Conservation (phyloP, 2,113 vertebrate species). For the Calyptomena viridis region DNA sequence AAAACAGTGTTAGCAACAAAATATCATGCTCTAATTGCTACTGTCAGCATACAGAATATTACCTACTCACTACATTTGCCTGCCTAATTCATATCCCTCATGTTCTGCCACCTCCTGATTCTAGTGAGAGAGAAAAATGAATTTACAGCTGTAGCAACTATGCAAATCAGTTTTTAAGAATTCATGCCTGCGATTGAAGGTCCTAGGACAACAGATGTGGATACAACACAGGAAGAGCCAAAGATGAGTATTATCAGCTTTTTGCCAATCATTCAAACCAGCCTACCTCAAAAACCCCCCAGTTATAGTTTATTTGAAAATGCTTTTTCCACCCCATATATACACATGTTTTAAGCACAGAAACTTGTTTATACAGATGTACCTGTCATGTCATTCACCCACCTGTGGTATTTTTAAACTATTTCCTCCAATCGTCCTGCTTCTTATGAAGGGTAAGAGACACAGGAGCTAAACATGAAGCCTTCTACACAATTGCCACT, state of each 20-base stretch:
- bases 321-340: neutral
- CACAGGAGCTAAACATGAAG: too few species aligned
- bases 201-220: neutral
- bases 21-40: neutral
- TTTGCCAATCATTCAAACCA: neutral
- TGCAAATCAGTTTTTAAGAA: neutral
- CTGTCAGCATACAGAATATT: neutral
- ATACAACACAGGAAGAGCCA: neutral
- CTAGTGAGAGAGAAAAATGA: neutral
- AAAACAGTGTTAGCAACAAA: neutral
- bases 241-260: neutral
- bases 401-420: too few species aligned
- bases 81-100: neutral
- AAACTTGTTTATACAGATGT: too few species aligned
- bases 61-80: too few species aligned
- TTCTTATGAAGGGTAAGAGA: too few species aligned
- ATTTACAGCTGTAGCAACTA: neutral
- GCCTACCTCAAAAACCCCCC: neutral
- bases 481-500: too few species aligned
- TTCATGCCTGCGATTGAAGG: neutral
- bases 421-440: too few species aligned
- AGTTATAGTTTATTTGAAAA: neutral
- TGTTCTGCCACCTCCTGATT: accelerated
- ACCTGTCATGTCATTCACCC: too few species aligned
- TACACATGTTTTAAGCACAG: neutral